Percentiles rank a stretch among this genome's conserved stretches.
phyloP scores from a whole-genome alignment of 2,113 vertebrate genomes.

The Coptodon bakossiorum region DNA sequence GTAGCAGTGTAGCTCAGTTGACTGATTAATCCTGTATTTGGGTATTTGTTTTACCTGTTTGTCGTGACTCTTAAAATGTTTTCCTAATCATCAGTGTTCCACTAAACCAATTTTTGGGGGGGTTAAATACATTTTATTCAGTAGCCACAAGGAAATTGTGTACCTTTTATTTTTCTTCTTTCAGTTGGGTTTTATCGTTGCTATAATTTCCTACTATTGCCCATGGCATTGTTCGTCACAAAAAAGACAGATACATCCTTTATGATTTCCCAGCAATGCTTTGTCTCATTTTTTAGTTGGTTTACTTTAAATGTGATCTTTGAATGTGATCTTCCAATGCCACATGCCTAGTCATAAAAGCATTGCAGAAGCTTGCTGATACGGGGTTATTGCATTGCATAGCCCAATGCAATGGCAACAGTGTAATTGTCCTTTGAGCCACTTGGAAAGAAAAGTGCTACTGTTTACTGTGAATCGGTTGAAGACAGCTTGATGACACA shows the following conservation, averaged over 20 bases:
- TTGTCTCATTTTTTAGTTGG: neutral
- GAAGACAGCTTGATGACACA: conserved; percentile 7
- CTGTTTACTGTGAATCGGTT: neutral
- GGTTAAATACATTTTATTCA: neutral
- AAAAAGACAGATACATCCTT: neutral
- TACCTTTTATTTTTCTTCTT: neutral
- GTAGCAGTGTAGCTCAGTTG: conserved; percentile 20
- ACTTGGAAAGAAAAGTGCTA: neutral
- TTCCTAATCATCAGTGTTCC: neutral
- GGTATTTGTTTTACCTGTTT: neutral
- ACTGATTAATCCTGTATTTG: neutral
- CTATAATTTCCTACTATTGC: neutral
- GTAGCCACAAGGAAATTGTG: neutral
- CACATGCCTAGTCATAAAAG: neutral
- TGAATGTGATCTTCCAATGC: neutral
- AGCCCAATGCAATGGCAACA: neutral
- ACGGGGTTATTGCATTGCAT: neutral
- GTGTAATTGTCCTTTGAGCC: neutral
- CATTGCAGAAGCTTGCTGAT: neutral
- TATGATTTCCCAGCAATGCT: neutral
- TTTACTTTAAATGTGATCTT: neutral
- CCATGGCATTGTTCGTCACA: neutral
- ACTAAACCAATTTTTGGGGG: neutral
- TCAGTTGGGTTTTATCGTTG: neutral
- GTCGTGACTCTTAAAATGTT: neutral